These are phyloP conservation scores for Pectinophora gossypiella DNA, from an alignment of 1,140 invertebrate genomes.

Conservation along the genomic window DNA sequence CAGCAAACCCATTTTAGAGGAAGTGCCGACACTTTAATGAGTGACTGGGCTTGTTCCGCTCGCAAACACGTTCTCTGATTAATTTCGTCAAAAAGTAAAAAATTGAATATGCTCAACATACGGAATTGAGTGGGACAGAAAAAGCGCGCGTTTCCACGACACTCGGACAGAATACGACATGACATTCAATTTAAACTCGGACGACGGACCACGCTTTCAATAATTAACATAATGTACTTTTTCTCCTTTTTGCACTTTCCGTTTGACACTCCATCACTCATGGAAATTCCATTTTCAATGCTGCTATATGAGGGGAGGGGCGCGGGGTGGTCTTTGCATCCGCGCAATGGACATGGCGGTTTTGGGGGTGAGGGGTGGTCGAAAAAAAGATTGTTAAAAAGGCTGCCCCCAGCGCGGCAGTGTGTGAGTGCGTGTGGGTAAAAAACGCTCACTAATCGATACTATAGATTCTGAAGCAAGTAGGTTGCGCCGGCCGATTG, in stretches of 20 bases:
- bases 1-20: background rate
- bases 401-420: slow-evolving; percentile 58
- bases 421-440: slow-evolving; percentile 68
- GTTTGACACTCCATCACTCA: slow-evolving; percentile 76
- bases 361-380: slow-evolving; percentile 61
- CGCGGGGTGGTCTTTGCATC: slow-evolving; percentile 67
- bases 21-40: background rate
- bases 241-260: slow-evolving; percentile 72
- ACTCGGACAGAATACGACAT: slow-evolving; percentile 33
- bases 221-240: slow-evolving; percentile 75
- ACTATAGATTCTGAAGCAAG: slow-evolving; percentile 73
- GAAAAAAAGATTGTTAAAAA: slow-evolving; percentile 75
- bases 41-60: background rate
- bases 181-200: slow-evolving; percentile 69
- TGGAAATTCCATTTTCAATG: slow-evolving; percentile 75
- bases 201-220: slow-evolving; percentile 55
- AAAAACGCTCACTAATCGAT: slow-evolving; percentile 71
- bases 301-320: slow-evolving; percentile 61
- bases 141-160: slow-evolving; percentile 27
- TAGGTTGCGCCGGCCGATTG: slow-evolving; percentile 65
- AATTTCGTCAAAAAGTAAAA: slow-evolving; percentile 18
- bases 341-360: slow-evolving; percentile 71
- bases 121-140: slow-evolving; percentile 21
- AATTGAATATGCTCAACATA: slow-evolving; percentile 13
- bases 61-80: slow-evolving; percentile 9